These are phyloP conservation scores for Malurus cyaneus DNA, from an alignment of 2,113 vertebrate species.

Conservation along the genomic window DNA sequence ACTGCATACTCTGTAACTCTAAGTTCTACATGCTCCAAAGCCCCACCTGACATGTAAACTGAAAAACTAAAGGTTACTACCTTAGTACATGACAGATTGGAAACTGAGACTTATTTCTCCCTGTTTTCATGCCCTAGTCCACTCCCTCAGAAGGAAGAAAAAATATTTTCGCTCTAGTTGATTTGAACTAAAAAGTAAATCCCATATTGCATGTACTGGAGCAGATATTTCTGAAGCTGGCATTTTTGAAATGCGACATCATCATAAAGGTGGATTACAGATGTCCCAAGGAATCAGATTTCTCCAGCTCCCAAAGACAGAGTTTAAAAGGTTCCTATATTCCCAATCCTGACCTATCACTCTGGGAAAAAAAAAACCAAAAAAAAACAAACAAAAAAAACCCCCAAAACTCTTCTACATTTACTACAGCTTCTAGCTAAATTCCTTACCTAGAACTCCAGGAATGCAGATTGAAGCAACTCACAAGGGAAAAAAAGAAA, in stretches of 20 bases:
- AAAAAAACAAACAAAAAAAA: neutral
- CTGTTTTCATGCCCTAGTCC: neutral
- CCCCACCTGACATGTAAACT: neutral
- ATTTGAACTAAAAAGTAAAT: constrained; percentile 3
- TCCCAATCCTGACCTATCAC: neutral
- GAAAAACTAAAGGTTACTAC: neutral
- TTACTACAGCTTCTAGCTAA: neutral
- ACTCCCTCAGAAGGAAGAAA: neutral
- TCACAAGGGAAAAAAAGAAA: neutral
- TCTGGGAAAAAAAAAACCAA: too few relatives aligned
- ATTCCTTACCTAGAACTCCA: neutral
- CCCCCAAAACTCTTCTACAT: neutral
- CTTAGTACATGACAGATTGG: neutral
- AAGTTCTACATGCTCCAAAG: neutral
- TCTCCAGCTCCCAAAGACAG: neutral
- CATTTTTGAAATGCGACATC: constrained; percentile 32
- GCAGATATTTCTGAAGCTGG: constrained; percentile 3
- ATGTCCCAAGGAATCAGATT: neutral
- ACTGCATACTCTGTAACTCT: neutral
- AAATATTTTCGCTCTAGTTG: neutral
- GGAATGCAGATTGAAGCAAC: neutral
- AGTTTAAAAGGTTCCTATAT: neutral
- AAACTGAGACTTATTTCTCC: neutral
- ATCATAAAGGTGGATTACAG: constrained; percentile 29
- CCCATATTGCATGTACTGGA: neutral